phyloP scores from a whole-genome alignment of 2,797 vertebrate species.

The Amblyraja radiata region DNA sequence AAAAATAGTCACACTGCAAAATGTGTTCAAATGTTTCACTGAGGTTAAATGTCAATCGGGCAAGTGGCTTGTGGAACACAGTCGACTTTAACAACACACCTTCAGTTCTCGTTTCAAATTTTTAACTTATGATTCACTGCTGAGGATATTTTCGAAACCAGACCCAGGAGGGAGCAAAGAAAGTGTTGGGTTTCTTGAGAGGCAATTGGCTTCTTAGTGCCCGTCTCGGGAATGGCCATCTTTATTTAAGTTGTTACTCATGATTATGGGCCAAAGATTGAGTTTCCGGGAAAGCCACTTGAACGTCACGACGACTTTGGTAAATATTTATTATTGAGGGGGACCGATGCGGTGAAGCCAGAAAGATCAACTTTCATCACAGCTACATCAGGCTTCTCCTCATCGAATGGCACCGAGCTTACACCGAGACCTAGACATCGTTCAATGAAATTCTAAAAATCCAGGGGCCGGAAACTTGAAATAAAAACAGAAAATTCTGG shows the following conservation, averaged over 20 bases:
- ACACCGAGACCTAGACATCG: no score
- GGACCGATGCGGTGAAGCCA: neutral
- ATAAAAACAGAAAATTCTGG: no score
- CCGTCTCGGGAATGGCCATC: neutral
- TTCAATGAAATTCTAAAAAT: no score
- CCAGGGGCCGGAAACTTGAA: no score
- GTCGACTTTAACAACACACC: neutral
- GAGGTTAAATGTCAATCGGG: neutral
- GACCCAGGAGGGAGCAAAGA: neutral
- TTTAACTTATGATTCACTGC: neutral
- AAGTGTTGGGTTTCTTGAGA: neutral
- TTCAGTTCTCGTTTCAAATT: neutral
- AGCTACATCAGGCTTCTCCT: no score
- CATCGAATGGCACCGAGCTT: no score
- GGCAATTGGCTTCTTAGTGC: neutral
- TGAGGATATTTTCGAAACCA: no score
- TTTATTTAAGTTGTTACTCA: neutral
- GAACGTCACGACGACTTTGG: neutral
- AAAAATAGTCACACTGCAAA: neutral
- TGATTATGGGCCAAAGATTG: neutral
- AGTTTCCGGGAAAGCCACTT: neutral
- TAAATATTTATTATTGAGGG: conserved; percentile 28
- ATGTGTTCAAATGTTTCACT: neutral
- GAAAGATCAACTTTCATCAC: neutral
- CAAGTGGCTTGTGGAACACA: neutral